Base-by-base conservation (phyloP, 1,140 invertebrate species). In the Cotesia typhae region DNA sequence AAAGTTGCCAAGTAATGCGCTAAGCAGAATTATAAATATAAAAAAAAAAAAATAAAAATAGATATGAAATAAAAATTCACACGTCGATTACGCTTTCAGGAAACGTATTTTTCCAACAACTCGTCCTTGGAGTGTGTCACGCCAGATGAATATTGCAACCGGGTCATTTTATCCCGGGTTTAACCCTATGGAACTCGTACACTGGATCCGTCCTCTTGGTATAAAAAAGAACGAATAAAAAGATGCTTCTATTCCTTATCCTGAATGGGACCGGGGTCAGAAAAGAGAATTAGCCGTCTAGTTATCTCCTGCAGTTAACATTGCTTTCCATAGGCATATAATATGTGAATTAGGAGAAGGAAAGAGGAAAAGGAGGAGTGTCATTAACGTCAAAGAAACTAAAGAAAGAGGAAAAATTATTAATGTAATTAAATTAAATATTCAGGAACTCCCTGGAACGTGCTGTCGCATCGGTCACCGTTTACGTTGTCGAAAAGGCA, bases 81-180 rank as follows among this genome's bases (percentile, higher is more conserved):
- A 17, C 60, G 64, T 70, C 75, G 55, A 76, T 74, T 72, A 74
- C 74, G 67, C 60, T 72, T 71, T 53, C 51, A 20, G n/a, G 35
- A 55, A 47, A 20, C 60, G 14, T 51, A 67, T 72, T 63, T 63
- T 63, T 4, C 35, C 14, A 41, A 17, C 28, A 20, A 12, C 14
- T 63, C 60, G 60, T 59, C 57, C 57, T 59, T 59, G 14, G 57
- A 59, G n/a, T 4, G 17, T 71, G 69, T 75, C 71, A 75, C 64
- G 51, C 57, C 71, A 72, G 72, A 63, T 74, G 74, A 71, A 71
- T 69, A 72, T 74, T 74, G 71, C 71, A 67, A 72, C 64, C 61
- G 35, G 70, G 55, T 55, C 70, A 65, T 61, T 72, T 66, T 66
- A 72, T 72, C 37, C 37, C 60, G 64, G 47, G 47, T 51, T 47